Base-by-base conservation (phyloP, 1,140 invertebrate species). In the Ips typographus region DNA sequence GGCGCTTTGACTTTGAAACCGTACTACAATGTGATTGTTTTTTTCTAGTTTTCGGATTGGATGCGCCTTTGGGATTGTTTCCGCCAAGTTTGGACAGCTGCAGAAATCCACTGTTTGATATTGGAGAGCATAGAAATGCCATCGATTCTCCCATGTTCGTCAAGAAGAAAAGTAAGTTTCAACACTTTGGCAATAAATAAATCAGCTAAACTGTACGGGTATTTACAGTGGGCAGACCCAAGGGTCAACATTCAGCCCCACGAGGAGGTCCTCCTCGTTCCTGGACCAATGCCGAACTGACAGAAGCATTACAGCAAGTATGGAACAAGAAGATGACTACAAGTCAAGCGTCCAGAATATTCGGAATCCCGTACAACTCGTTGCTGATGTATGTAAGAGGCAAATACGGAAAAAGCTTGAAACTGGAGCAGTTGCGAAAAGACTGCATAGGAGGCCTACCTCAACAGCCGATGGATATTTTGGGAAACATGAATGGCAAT, bases 311-410 rank as follows among this genome's bases (percentile, higher is more conserved):
- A 8, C 91, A 94, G 75, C 92, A 94, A 79, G 93, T 95, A 1
- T 95, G 93, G 93, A 94, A 94, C 79, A 94, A 94, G 77, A 94
- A 94, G 77, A 94, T 95, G 91, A 95, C 93, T n/a, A 95, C 93
- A 1, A 94, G 92, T 70, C 93, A 95, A 80, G 93, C 93, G 1
- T 94, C 91, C 8, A 82, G 93, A 52, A 91, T 94, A 74, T 95
- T 94, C 78, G 93, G 93, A 3, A 95, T 95, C 58, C 93, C 93
- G 1, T 95, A 95, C 85, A 95, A 95, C 80, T 93, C 91, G 37
- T 82, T 95, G 1, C 83, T 95, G 8, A 94, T 94, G 93, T 95
- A 95, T 81, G 93, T 95, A 3, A 83, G 93, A n/a, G 93, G 93
- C 8, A 95, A 95, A 77, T 94, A 94, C 77, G 93, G 93, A 1